phyloP scores from a whole-genome alignment of 1,140 invertebrate species.

The Penaeus japonicus region DNA sequence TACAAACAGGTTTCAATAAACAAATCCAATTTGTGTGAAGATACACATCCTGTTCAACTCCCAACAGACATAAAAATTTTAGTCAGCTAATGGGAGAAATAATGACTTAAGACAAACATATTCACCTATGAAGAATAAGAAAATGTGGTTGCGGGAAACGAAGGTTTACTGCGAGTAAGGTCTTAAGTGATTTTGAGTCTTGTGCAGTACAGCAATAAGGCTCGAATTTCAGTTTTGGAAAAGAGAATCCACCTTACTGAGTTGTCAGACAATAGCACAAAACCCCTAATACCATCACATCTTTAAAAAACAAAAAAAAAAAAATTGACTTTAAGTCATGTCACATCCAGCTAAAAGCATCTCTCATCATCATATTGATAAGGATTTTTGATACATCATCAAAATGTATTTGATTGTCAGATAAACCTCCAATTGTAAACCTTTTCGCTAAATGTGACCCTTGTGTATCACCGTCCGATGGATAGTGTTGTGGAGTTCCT shows the following conservation, averaged over 20 bases:
- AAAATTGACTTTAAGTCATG: constrained; percentile 13
- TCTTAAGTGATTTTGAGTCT: not conserved
- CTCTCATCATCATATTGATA: not conserved
- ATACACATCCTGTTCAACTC: constrained; percentile 46
- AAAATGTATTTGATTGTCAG: constrained; percentile 36
- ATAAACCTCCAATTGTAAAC: not conserved
- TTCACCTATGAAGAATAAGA: constrained; percentile 4
- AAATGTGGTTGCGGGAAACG: not conserved
- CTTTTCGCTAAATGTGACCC: constrained; percentile 38
- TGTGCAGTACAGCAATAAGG: not conserved
- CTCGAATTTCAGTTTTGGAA: not conserved
- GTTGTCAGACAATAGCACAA: not conserved
- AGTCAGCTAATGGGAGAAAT: constrained; percentile 14
- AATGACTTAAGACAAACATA: constrained; percentile 4
- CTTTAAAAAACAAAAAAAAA: too few relatives aligned
- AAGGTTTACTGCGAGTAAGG: not conserved
- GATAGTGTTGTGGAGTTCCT: constrained; percentile 31
- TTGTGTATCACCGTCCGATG: constrained; percentile 16
- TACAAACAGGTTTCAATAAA: constrained; percentile 53
- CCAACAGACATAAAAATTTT: constrained; percentile 39
- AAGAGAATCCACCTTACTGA: constrained; percentile 3
- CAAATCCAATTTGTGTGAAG: constrained; percentile 42
- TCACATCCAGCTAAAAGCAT: constrained; percentile 44
- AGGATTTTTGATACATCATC: constrained; percentile 9
- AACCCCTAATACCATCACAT: not conserved